These are phyloP conservation scores for Gymnogyps californianus DNA, from an alignment of 2,113 vertebrate genomes.

Conservation along the genomic window DNA sequence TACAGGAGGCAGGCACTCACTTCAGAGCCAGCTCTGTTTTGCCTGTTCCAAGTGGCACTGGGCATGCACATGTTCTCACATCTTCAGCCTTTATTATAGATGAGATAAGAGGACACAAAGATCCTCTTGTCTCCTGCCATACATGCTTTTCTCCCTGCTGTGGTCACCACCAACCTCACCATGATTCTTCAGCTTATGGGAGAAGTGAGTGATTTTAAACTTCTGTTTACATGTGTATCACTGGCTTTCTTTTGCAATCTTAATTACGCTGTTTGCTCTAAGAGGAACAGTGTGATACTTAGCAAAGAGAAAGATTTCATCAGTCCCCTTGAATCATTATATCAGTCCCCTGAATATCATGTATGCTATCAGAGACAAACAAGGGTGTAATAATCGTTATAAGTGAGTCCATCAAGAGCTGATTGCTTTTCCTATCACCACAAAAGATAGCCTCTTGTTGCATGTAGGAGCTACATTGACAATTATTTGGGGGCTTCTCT, in stretches of 20 bases:
- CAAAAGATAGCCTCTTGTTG: background rate
- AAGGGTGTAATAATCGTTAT: background rate
- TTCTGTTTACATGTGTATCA: fast-evolving
- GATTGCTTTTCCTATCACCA: background rate
- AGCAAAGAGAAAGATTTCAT: background rate
- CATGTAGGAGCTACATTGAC: background rate
- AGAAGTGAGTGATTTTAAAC: background rate
- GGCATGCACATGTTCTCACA: background rate
- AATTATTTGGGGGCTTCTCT: background rate
- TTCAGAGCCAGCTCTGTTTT: background rate
- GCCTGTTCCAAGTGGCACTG: background rate
- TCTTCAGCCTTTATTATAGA: background rate
- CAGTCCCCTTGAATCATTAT: background rate
- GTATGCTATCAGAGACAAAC: background rate
- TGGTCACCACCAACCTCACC: background rate
- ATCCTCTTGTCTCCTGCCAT: background rate
- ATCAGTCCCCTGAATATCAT: background rate
- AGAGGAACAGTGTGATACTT: background rate
- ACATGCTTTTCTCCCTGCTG: background rate
- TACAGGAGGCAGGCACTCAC: background rate
- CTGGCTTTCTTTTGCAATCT: constrained; percentile 21
- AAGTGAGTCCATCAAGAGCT: background rate
- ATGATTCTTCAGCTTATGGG: background rate
- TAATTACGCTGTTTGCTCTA: background rate
- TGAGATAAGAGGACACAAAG: background rate